phyloP scores from a whole-genome alignment of 2,113 vertebrate species.

The Ahaetulla prasina region DNA sequence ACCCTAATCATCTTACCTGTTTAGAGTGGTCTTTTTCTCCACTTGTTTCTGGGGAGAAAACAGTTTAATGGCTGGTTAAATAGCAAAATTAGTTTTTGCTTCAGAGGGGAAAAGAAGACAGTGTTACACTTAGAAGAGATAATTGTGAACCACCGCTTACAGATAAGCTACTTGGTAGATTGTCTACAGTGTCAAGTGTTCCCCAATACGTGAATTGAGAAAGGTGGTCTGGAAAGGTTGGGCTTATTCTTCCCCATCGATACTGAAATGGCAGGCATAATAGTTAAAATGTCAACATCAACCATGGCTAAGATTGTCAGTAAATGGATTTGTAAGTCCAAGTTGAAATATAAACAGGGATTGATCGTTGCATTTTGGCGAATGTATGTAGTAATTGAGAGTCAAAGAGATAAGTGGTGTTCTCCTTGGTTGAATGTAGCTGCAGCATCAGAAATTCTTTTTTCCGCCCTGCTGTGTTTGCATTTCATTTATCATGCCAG shows the following conservation, averaged over 20 bases:
- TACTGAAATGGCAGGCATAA: background rate
- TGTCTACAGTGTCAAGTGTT: no score
- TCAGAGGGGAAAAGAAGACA: background rate
- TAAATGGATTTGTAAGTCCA: background rate
- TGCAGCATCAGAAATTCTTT: background rate
- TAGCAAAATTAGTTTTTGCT: background rate
- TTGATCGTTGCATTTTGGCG: background rate
- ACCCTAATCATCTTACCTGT: background rate
- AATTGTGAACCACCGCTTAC: background rate
- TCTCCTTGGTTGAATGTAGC: background rate
- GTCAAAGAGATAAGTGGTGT: background rate
- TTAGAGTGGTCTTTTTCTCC: background rate
- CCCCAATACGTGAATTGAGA: background rate
- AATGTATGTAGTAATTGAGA: background rate
- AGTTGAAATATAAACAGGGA: background rate
- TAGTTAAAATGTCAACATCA: background rate
- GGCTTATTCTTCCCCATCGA: background rate
- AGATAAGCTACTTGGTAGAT: background rate
- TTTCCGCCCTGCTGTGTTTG: background rate
- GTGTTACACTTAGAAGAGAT: background rate
- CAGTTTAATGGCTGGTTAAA: background rate
- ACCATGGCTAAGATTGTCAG: background rate
- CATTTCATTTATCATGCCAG: background rate
- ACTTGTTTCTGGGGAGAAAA: background rate
- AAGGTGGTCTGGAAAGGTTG: background rate